Base-by-base conservation (phyloP, 2,113 vertebrate species). In the Promerops cafer region DNA sequence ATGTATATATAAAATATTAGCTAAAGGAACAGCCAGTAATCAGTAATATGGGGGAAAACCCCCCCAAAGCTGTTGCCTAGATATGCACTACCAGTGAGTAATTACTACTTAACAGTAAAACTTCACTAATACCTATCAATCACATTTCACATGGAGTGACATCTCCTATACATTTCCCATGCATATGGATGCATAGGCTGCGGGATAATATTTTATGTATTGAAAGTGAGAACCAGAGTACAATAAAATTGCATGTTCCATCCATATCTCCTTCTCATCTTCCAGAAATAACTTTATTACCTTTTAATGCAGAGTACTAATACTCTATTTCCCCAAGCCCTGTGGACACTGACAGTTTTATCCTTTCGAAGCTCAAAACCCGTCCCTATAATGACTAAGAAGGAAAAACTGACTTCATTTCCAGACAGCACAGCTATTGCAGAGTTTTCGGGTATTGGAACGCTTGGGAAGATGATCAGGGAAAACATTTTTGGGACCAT, bases 81-180 rank as follows among this genome's bases (percentile, higher is more conserved):
- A 60, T 70, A 64, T 11, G 14, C 93, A 94, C 69, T 96, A 91
- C 71, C 42, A 68, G 27, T 86, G 71, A 96, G 20, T 87, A 97
- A 97, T 94, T 96, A 90, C 45, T 93, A 56, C 44, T 69, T 83
- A 97, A 94, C 87, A 88, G 72, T 93, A 95, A 97, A 97, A 96
- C 72, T 97, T 96, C 83, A 80, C 69, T 89, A 94, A 85, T 77
- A 72, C 52, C 33, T 66, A 76, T 88, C 71, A 53, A n/a, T 94
- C 81, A 79, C 80, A 69, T 90, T 88, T 79, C 30, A 66, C 69
- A 93, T n/a, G n/a, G n/a, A 92, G 27, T 49, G 52, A 96, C 3
- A 20, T 68, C 68, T 91, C 31, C 44, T 84, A 27, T 44, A 45
- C 1, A 7, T 83, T 87, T 93, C 53, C 78, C 90, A 83, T 1